Base-by-base conservation (phyloP, 1,140 invertebrate species). In the Cyphomyrmex costatus region DNA sequence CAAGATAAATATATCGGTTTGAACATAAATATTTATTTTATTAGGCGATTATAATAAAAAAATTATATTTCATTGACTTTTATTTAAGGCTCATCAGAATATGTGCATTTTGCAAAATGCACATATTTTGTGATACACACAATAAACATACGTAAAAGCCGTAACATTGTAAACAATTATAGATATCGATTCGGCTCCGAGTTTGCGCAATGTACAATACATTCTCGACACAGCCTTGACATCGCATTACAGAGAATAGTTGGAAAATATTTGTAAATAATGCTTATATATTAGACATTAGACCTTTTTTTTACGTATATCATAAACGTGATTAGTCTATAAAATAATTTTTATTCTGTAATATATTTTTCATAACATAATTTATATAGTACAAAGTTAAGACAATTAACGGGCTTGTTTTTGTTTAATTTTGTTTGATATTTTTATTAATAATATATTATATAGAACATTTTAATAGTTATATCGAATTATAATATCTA, bases 71-170 rank as follows among this genome's bases (percentile, higher is more conserved):
- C 58, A 78, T 65, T 78, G 76, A 78, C 16, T 27, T 78, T 78
- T 78, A 78, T 78, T 65, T 78, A 78, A 78, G 76, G 58, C 58
- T 78, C 4, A 19, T 49, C 58, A 65, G 36, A 46, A 78, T 27
- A n/a, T n/a, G n/a, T n/a, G n/a, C n/a, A n/a, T 46, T 30, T 6
- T 65, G 24, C 24, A 65, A 61, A 27, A 5, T 65, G 12, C 42
- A 65, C 58, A 14, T 19, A 7, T 78, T 65, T 58, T 27, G 7
- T 24, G 19, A 49, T 49, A 78, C 46, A 78, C 46, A 78, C 36
- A 78, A 21, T 49, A 77, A 61, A 77, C 16, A 8, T 77, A 78
- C 76, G 49, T 49, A 56, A 78, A 77, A 46, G 74, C 33, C 5
- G 3, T 78, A 21, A 63, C 33, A 78, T 24, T 30, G 8, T 78